Base-by-base conservation (phyloP, 1,140 invertebrate genomes). In the Ceratina calcarata region DNA sequence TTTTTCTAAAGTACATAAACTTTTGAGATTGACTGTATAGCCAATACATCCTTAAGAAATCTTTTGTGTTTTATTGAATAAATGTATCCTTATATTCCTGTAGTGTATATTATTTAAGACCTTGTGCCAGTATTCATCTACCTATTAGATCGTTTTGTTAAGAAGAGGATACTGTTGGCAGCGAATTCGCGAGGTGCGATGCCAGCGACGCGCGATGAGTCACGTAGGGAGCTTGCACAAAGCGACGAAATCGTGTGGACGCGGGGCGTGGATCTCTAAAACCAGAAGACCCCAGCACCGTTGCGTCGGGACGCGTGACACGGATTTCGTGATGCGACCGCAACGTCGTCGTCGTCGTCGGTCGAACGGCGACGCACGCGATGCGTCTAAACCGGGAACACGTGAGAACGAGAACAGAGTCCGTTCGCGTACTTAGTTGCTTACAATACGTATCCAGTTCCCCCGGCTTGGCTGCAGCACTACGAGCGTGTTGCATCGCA, bases 361-460 rank as follows among this genome's bases (percentile, higher is more conserved):
- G 64, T 57, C 10, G 53, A 55, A 79, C 55, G 53, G 37, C 22
- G 65, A 75, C 18, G 74, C 74, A 82, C 84, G 83, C 83, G 80
- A 82, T 73, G 71, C 68, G 51, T 72, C 84, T 85, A 82, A 82
- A 85, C 83, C 61, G 76, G 83, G 80, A 86, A 78, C 84, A 82
- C 83, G 84, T 86, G 84, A 85, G 83, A 86, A 85, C 79, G 32
- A 37, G 32, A 37, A 37, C 32, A 2, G 6, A 6, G 2, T 6
- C 32, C 6, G 32, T 37, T 37, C 32, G 32, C 6, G 32, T 37
- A 37, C 2, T 6, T 6, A 6, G 32, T 6, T 37, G 6, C 32
- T 37, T 37, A 37, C 75, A 85, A 83, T 78, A 71, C 65, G 58
- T 51, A 85, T 85, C 61, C 73, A 81, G 57, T 81, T 49, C 37